phyloP scores from a whole-genome alignment of 2,888 invertebrate genomes.

The Pharmacophagus antenor region DNA sequence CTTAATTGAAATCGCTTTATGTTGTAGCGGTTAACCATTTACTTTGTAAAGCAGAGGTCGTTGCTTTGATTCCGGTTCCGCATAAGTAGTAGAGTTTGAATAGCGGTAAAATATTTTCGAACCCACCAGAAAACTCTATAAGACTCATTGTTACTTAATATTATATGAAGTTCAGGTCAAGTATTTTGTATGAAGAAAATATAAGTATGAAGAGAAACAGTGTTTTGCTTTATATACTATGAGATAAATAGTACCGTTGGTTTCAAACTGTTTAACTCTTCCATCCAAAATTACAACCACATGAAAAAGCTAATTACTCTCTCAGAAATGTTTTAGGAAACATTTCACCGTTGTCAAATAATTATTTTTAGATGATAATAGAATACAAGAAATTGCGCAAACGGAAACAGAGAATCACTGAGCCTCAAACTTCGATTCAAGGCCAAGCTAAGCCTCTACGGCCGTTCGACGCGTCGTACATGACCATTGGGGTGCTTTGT shows the following conservation, averaged over 20 bases:
- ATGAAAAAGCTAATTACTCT: too few species aligned
- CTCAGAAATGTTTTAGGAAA: too few species aligned
- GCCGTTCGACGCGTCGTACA: constrained; percentile 42
- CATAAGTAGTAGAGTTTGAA: not conserved
- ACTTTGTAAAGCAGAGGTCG: not conserved
- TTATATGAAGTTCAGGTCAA: not conserved
- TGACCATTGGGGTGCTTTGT: constrained; percentile 43
- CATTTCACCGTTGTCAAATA: too few species aligned
- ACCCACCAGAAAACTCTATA: not conserved
- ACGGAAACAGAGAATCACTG: constrained; percentile 6
- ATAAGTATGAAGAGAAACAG: not conserved
- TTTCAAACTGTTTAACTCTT: too few species aligned
- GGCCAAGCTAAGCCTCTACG: not conserved
- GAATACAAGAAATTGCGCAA: constrained; percentile 34
- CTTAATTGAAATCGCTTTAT: too few species aligned
- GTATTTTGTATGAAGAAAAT: not conserved
- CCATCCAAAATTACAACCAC: too few species aligned
- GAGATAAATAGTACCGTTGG: not conserved
- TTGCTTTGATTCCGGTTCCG: not conserved
- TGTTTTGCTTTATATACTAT: not conserved
- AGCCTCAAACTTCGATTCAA: not conserved
- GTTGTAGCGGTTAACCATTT: not conserved
- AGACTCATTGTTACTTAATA: not conserved
- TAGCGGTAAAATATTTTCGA: not conserved
- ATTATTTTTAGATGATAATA: constrained; percentile 37